Conservation (phyloP, 2,113 vertebrate genomes). For the Forbesichthys agassizii region DNA sequence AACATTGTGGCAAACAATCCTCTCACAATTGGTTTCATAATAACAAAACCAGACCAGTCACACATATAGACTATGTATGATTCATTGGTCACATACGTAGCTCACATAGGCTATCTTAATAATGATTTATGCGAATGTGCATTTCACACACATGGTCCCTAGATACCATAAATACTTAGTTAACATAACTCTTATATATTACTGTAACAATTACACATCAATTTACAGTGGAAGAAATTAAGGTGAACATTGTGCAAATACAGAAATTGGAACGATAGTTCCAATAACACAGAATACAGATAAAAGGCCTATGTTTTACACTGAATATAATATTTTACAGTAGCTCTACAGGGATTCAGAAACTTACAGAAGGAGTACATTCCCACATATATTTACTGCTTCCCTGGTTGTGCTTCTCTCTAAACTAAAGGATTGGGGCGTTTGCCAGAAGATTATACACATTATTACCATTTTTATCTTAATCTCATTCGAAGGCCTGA, state of each 20-base stretch:
- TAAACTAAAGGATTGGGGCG: constrained; percentile 34
- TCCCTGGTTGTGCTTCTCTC: constrained; percentile 54
- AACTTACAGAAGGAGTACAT: constrained; percentile 55
- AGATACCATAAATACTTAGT: constrained; percentile 59
- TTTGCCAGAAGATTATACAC: constrained; percentile 29
- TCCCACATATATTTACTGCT: constrained; percentile 40
- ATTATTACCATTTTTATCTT: constrained; percentile 31
- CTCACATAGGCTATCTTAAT: constrained; percentile 53
- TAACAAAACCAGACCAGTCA: constrained; percentile 38
- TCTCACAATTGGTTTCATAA: constrained; percentile 33
- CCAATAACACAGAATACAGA: constrained; percentile 63
- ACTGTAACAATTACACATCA: constrained; percentile 50
- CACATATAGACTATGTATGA: constrained; percentile 35
- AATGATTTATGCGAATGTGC: constrained; percentile 60
- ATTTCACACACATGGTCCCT: constrained; percentile 66
- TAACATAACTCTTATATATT: constrained; percentile 53
- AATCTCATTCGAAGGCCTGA: constrained; percentile 59
- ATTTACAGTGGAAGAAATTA: constrained; percentile 71
- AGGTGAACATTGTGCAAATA: constrained; percentile 74
- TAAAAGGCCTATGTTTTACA: constrained; percentile 54
- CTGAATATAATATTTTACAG: constrained; percentile 64
- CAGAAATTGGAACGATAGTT: constrained; percentile 55
- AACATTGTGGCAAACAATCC: constrained; percentile 41
- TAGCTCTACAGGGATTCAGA: constrained; percentile 60
- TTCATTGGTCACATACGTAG: constrained; percentile 50